phyloP scores from a whole-genome alignment of 1,140 invertebrate genomes.

The Zaprionus camerounensis region DNA sequence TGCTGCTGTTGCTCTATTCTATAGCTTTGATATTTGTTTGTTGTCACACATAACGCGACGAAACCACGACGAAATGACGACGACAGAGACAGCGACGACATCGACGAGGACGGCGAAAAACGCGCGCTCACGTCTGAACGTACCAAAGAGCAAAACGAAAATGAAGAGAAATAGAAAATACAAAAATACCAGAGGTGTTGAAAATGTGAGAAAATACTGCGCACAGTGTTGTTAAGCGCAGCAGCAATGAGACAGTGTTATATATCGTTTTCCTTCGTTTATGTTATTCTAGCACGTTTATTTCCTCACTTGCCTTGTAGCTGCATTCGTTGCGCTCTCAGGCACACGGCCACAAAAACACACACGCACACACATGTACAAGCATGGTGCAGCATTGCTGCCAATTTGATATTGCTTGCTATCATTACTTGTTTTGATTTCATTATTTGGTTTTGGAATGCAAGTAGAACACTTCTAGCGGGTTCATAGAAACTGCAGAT shows the following conservation, averaged over 20 bases:
- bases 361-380: conserved; percentile 1
- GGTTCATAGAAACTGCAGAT: background rate
- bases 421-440: conserved; percentile 50
- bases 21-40: conserved; percentile 28
- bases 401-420: conserved; percentile 13
- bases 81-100: conserved; percentile 11
- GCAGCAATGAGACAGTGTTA: conserved; percentile 24
- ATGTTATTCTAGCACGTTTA: conserved; percentile 39
- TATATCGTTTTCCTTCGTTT: conserved; percentile 18
- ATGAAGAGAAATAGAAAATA: conserved; percentile 53
- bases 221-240: conserved; percentile 33
- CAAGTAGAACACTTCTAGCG: background rate
- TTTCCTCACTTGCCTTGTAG: conserved; percentile 22
- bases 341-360: conserved; percentile 15
- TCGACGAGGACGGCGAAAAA: conserved; percentile 35
- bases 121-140: conserved; percentile 48
- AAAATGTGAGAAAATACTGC: conserved; percentile 39
- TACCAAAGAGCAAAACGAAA: conserved; percentile 57
- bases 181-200: conserved; percentile 41
- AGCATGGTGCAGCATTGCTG: conserved; percentile 1
- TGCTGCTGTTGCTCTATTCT: conserved; percentile 11
- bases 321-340: conserved; percentile 15
- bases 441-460: conserved; percentile 29
- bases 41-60: conserved; percentile 37
- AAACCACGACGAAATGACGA: conserved; percentile 39